Conservation (phyloP, 2,797 vertebrate genomes). For the Octomys mimax region DNA sequence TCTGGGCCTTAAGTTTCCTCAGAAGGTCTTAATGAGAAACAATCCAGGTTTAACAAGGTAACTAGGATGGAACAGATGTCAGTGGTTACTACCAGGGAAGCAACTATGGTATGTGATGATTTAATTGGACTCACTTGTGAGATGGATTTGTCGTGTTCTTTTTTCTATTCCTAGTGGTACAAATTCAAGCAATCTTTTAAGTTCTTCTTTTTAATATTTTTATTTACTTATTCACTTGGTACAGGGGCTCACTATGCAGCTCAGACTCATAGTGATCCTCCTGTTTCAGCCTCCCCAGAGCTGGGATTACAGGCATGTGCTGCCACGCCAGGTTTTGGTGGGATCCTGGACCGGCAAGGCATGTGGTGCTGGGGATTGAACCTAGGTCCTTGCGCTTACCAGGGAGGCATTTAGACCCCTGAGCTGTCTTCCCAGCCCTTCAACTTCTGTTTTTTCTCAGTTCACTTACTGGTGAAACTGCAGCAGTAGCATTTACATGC, state of each 20-base stretch:
- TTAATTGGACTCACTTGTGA: not conserved
- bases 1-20: constrained; percentile 1
- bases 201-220: not conserved
- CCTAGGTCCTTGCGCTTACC: too few species aligned
- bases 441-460: not conserved
- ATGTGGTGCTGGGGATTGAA: too few species aligned
- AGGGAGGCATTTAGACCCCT: too few species aligned
- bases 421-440: too few species aligned
- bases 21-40: not conserved
- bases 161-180: not conserved
- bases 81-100: constrained; percentile 2
- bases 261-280: too few species aligned
- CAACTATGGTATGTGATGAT: not conserved
- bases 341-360: too few species aligned
- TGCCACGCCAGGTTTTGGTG: too few species aligned
- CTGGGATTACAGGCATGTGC: too few species aligned
- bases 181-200: not conserved
- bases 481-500: not conserved
- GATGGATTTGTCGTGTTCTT: not conserved
- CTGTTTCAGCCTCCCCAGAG: too few species aligned
- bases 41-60: not conserved
- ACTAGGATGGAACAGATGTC: not conserved
- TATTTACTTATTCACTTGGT: too few species aligned
- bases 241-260: too few species aligned
- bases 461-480: not conserved